Evolutionary conservation across 35 echinoderm and acorn worm species (phyloP), one percentile per base, ranked within the genome.

Genomic region (Apostichopus parvimensis): DNA sequence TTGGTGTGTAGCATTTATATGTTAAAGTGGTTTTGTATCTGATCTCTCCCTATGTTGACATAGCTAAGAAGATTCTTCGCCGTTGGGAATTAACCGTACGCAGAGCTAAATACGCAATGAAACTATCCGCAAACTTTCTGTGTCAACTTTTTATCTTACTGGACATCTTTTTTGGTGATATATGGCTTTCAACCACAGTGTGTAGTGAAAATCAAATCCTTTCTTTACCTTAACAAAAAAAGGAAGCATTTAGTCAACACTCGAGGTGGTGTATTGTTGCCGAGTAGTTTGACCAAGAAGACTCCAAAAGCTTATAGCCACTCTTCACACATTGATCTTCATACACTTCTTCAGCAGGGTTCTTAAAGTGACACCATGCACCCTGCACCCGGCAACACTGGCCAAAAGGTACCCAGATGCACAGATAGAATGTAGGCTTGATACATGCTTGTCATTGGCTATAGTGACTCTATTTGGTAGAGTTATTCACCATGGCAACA

Each of bases 161-260:
- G 20, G 22, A 78, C 8, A 23, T 10, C 77, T 26, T 34, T 34
- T n/a, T 21, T 21, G 77, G 77, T 78, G 77, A 78, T 26, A 78
- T 26, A 25, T 23, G 20, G 34, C 21, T 78, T 25, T 72, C 68
- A 12, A 21, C 77, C 77, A 34, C 52, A 26, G 52, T 78, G 22
- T 78, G 18, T 23, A 21, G 17, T 26, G 77, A 12, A 45, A 45
- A 45, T 45, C 34, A 45, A 45, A 45, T 45, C 34, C 34, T 45
- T 45, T 55, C 79, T 55, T 55, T 82, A 82, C 45, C 45, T 82
- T 56, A 18, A 82, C 34, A 45, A 17, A 25, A 82, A 82, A 54
- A 82, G 79, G 79, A 82, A 82, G 79, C 79, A 82, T 82, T 82
- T 82, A 82, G 79, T 82, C 79, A 82, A 82, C 79, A 82, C 79